phyloP scores from a whole-genome alignment of 2,888 invertebrate species.

The Hydroisotoma schaefferi region DNA sequence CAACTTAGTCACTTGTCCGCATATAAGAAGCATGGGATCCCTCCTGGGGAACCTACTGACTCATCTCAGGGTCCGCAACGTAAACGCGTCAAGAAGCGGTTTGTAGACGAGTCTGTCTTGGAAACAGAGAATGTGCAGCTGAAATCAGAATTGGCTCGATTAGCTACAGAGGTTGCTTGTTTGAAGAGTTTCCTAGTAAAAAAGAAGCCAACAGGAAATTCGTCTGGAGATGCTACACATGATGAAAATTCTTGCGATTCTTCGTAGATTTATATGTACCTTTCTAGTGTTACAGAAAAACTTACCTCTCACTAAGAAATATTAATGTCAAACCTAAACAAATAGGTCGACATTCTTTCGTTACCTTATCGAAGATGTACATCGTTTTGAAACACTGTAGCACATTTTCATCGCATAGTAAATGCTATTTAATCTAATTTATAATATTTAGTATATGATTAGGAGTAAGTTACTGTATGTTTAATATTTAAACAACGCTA shows the following conservation, averaged over 20 bases:
- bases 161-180: constrained; percentile 86
- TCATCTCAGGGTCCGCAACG: constrained; percentile 50
- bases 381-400: no score
- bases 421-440: neutral
- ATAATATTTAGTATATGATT: no score
- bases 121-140: constrained; percentile 61
- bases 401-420: no score
- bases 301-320: neutral
- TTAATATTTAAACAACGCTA: no score
- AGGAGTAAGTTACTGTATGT: no score
- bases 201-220: constrained; percentile 36
- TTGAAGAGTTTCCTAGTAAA: constrained; percentile 61
- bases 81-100: constrained; percentile 56
- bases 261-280: no score
- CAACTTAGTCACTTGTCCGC: constrained; percentile 45
- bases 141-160: constrained; percentile 77
- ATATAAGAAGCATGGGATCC: constrained; percentile 55
- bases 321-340: neutral
- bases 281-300: no score
- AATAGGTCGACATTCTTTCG: no score
- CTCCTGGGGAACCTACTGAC: constrained; percentile 15
- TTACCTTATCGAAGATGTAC: no score
- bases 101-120: constrained; percentile 52
- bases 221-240: constrained; percentile 19
- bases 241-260: constrained; percentile 41